A percentile compares a stretch with the other conserved stretches of the same genome.
These are phyloP conservation scores for Tolmerus cingulatus DNA, from an alignment of 2,888 invertebrate genomes.

Conservation along the genomic window DNA sequence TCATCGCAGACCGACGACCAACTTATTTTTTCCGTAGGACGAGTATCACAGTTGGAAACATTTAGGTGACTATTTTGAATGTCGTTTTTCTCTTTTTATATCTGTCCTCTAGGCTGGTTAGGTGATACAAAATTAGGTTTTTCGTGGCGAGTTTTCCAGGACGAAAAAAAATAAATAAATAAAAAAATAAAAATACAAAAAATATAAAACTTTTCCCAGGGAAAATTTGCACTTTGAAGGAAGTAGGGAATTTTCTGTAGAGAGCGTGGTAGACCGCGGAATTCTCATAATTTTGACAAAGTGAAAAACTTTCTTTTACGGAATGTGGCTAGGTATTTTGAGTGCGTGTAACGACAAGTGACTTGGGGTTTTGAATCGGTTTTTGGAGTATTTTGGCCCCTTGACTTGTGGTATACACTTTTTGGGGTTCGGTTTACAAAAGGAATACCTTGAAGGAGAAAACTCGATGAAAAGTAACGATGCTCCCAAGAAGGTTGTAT, in stretches of 20 bases:
- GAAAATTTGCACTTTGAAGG: not conserved
- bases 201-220: not conserved
- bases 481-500: not conserved
- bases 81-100: not conserved
- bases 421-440: not conserved
- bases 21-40: not conserved
- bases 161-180: not conserved
- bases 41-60: conserved; percentile 9
- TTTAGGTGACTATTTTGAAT: conserved; percentile 34
- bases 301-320: conserved; percentile 22
- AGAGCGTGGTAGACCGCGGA: conserved; percentile 5
- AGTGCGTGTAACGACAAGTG: not conserved
- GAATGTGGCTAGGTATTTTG: conserved; percentile 3
- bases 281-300: conserved; percentile 34
- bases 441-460: not conserved
- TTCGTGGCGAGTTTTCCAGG: not conserved
- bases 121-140: not conserved
- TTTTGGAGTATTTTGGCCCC: not conserved
- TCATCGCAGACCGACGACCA: not conserved
- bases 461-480: not conserved
- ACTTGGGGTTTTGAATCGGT: not conserved
- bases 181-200: too few species aligned
- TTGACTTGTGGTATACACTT: not conserved
- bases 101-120: not conserved
- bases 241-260: not conserved